These are phyloP conservation scores for Pterocles burchelli DNA, from an alignment of 2,113 vertebrate species.

Conservation along the genomic window DNA sequence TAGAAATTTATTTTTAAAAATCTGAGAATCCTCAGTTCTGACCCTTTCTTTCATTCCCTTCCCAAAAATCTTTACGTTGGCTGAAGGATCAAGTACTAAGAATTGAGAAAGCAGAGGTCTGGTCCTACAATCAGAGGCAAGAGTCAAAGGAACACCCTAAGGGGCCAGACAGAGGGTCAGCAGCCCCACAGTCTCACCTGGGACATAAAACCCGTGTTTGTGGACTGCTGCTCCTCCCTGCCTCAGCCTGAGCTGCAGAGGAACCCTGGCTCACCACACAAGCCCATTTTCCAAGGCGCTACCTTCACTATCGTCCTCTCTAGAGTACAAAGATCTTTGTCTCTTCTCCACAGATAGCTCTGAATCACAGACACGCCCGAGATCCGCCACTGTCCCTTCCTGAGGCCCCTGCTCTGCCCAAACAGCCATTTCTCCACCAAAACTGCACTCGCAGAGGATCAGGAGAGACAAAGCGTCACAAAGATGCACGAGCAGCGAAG, in stretches of 20 bases:
- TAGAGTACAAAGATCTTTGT: neutral
- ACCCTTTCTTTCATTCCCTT: neutral
- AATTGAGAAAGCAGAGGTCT: neutral
- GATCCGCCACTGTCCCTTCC: neutral
- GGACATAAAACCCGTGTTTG: neutral
- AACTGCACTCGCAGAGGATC: neutral
- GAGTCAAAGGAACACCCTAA: conserved; percentile 18
- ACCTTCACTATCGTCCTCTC: neutral
- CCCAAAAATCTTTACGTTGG: neutral
- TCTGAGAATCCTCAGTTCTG: neutral
- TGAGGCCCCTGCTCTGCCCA: neutral
- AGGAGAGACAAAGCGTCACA: neutral
- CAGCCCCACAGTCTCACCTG: neutral
- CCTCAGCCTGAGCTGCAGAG: neutral
- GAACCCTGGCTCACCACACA: neutral
- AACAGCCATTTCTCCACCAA: neutral
- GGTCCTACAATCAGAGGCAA: neutral
- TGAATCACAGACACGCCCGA: neutral
- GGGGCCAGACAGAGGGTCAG: neutral
- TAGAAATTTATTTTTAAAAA: neutral
- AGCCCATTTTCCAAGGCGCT: neutral
- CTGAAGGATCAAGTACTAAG: neutral
- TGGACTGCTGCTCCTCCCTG: neutral
- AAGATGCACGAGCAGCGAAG: neutral
- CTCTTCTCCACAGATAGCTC: neutral